phyloP scores from a whole-genome alignment of 2,888 invertebrate genomes.

The Cancer borealis region DNA sequence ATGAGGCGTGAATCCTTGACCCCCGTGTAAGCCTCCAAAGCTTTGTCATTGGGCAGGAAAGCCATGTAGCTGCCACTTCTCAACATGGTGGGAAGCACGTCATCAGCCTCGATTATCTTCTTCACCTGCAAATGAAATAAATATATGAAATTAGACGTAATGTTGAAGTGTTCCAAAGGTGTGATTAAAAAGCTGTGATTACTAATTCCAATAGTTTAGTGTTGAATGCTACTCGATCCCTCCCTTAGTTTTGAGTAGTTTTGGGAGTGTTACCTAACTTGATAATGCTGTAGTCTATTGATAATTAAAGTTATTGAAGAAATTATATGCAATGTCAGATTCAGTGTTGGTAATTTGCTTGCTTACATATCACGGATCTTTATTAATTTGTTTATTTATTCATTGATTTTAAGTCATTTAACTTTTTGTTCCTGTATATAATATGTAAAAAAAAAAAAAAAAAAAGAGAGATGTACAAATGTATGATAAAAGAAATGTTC shows the following conservation, averaged over 20 bases:
- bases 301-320: too few species aligned
- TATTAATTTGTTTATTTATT: too few species aligned
- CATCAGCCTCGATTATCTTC: conserved; percentile 63
- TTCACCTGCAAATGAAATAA: conserved; percentile 49
- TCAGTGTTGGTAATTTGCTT: too few species aligned
- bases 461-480: too few species aligned
- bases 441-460: neutral
- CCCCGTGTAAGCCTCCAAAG: conserved; percentile 66
- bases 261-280: too few species aligned
- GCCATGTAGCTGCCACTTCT: conserved; percentile 60
- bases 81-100: neutral
- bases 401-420: neutral
- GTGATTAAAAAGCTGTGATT: neutral
- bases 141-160: neutral
- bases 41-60: conserved; percentile 74
- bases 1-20: conserved; percentile 58
- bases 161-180: neutral
- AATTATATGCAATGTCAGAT: too few species aligned
- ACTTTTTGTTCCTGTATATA: neutral
- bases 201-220: neutral
- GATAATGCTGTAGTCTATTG: too few species aligned
- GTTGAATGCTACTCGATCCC: too few species aligned
- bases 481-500: too few species aligned
- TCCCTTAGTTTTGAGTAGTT: too few species aligned
- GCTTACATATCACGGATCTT: too few species aligned